Base-by-base conservation (phyloP, 2,888 invertebrate species). In the Chrysolina americana region DNA sequence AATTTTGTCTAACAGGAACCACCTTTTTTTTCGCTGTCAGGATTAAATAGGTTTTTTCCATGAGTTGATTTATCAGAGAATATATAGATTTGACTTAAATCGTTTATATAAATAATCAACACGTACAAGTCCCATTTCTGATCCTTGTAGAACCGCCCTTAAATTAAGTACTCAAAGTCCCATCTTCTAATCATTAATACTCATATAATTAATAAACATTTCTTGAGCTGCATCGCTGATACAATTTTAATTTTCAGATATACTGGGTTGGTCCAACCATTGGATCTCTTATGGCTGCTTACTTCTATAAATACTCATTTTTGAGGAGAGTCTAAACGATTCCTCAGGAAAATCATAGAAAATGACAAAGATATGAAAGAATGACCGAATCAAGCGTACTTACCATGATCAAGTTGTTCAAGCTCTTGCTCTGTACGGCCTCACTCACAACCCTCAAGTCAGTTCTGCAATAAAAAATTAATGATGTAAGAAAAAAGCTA, bases 371-470 rank as follows among this genome's bases (percentile, higher is more conserved):
- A 36, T 15, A 13, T 62, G 15, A 23, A 62, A 59, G 19, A 4
- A 15, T 62, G 28, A 64, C 47, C 13, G 9, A 47, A 65, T 48
- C 4, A 19, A 1, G 19, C 17, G 6, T 53, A 87, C 89, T 89
- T 83, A 90, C 90, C 90, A 90, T 90, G 77, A 87, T 88, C 78
- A 89, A 86, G 83, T 89, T 89, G 85, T 88, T 89, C 82, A 89
- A 84, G 84, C 89, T 90, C 83, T 89, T 89, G 85, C 89, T 89
- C 82, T 89, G 89, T 73, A 87, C 86, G 62, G 88, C 87, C 83
- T 89, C 89, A 82, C 86, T 88, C 76, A 88, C 88, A 72, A 87
- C 86, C 81, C 87, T 86, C 78, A 89, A 83, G 83, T 89, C 89
- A 80, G 89, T 87, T 84, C 89, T 89, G 88, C 15, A 89, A 89